Evolutionary conservation across 2,888 invertebrate species (phyloP).

Genomic region (Metellina segmentata): DNA sequence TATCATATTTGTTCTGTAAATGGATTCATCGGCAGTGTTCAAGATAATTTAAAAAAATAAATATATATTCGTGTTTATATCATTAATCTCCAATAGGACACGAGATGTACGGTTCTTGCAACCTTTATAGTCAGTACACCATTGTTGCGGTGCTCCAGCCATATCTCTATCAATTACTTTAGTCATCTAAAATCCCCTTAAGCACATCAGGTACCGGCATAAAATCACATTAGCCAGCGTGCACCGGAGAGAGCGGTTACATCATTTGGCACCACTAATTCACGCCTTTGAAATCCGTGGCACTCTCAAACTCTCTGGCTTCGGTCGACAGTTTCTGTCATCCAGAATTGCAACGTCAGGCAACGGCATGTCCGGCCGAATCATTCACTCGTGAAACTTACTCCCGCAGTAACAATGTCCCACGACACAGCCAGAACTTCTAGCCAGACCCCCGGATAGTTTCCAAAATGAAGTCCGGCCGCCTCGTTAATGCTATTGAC

Average conservation of each 20-base stretch:
- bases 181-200: not conserved
- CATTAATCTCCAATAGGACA: too few relatives aligned
- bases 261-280: slow-evolving; percentile 7
- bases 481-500: slow-evolving; percentile 63
- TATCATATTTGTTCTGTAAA: too few relatives aligned
- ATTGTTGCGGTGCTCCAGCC: not conserved
- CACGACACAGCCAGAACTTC: slow-evolving; percentile 3
- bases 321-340: slow-evolving; percentile 1
- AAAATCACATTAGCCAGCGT: slow-evolving; percentile 1
- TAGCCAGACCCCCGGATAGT: slow-evolving; percentile 36
- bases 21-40: too few relatives aligned
- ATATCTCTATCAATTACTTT: not conserved
- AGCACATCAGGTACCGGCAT: not conserved
- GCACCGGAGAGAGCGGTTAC: not conserved
- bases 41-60: too few relatives aligned
- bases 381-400: slow-evolving; percentile 20
- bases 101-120: too few relatives aligned
- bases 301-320: not conserved
- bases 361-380: not conserved
- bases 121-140: too few relatives aligned
- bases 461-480: slow-evolving; percentile 35
- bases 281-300: slow-evolving; percentile 2
- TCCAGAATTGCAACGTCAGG: slow-evolving; percentile 28
- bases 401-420: not conserved
- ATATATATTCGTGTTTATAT: too few relatives aligned